A percentile compares a stretch with the other conserved stretches of the same genome.
phyloP scores from a whole-genome alignment of 2,888 invertebrate species.

The Lymantria monacha region DNA sequence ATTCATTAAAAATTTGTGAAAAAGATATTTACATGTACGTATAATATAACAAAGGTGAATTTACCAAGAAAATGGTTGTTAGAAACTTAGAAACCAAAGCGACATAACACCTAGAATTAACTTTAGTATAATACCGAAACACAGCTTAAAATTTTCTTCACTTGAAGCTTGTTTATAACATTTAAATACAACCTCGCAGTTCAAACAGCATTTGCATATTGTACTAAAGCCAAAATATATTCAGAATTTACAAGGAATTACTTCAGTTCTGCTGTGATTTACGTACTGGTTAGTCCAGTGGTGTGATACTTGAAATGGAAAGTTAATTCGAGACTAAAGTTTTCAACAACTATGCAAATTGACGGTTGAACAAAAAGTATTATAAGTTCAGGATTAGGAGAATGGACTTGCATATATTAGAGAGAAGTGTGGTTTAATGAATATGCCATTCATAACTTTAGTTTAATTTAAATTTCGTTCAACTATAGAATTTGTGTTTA shows the following conservation, averaged over 20 bases:
- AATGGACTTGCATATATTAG: conserved; percentile 3
- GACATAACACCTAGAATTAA: conserved; percentile 5
- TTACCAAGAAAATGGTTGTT: no score
- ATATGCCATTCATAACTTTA: neutral
- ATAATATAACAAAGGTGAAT: no score
- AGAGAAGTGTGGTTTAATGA: neutral
- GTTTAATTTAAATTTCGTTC: neutral
- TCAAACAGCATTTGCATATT: conserved; percentile 29
- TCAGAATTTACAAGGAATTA: conserved; percentile 28
- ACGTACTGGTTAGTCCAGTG: conserved; percentile 11
- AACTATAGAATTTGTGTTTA: neutral
- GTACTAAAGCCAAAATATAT: conserved; percentile 25
- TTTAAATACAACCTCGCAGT: conserved; percentile 35
- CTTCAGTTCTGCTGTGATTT: conserved; percentile 31
- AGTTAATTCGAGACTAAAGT: conserved; percentile 21
- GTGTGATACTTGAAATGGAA: conserved; percentile 22
- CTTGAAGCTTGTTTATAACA: conserved; percentile 52
- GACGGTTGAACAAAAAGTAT: conserved; percentile 17
- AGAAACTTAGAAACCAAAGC: no score
- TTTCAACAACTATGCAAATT: conserved; percentile 30
- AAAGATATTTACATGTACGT: no score
- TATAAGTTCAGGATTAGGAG: conserved; percentile 17
- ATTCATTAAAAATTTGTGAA: no score
- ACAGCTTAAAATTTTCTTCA: conserved; percentile 11
- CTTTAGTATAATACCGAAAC: conserved; percentile 11